These are phyloP conservation scores for Gavia stellata DNA, from an alignment of 2,113 vertebrate species.

Conservation along the genomic window DNA sequence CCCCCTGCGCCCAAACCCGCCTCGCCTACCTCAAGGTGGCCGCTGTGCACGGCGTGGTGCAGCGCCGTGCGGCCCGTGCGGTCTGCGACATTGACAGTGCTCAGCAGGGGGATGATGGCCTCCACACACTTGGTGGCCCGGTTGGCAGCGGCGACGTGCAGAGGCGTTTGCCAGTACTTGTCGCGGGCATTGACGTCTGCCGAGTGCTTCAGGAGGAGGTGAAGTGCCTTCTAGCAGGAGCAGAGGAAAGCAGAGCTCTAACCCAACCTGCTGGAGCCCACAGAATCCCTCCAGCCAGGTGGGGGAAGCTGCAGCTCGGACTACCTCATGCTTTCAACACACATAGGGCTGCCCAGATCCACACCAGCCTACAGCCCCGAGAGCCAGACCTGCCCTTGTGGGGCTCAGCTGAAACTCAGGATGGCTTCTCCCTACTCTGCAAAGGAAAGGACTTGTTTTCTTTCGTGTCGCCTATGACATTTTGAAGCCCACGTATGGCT, in stretches of 20 bases:
- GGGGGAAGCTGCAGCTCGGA: background rate
- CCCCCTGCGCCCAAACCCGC: accelerated
- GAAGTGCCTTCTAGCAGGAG: conserved; percentile 81
- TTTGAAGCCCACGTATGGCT: accelerated
- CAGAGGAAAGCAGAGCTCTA: background rate
- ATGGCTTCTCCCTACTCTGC: background rate
- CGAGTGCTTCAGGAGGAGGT: conserved; percentile 84
- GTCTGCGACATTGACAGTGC: conserved; percentile 86
- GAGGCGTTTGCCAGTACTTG: conserved; percentile 90
- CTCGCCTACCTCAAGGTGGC: conserved; percentile 81
- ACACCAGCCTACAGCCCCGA: background rate
- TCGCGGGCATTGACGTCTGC: conserved; percentile 87
- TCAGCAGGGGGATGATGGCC: conserved; percentile 81
- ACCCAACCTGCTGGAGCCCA: accelerated
- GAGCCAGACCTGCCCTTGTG: background rate
- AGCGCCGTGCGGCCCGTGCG: conserved; percentile 87
- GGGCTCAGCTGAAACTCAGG: background rate
- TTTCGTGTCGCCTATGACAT: accelerated
- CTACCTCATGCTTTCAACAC: background rate
- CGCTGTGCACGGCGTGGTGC: conserved; percentile 91
- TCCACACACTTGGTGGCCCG: conserved; percentile 85
- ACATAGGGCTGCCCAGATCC: background rate
- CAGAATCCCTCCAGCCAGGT: background rate
- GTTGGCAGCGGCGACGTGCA: conserved; percentile 92
- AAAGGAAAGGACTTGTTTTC: background rate